Evolutionary conservation across 2,888 invertebrate species (phyloP).

Genomic region (Cryptosula pallasiana): DNA sequence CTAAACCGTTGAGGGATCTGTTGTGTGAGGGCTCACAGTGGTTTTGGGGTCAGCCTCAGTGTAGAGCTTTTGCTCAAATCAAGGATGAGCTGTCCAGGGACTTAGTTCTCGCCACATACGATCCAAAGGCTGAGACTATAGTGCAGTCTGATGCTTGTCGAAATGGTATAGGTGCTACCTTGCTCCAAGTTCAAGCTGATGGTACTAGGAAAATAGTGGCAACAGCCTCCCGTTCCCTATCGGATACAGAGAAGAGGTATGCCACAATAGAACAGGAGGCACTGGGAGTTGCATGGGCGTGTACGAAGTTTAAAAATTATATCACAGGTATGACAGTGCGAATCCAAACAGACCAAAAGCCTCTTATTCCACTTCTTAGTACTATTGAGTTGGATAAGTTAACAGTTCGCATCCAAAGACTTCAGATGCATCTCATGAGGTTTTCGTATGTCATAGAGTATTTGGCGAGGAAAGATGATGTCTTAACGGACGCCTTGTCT

Average conservation of each 20-base stretch:
- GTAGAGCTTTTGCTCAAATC: neutral
- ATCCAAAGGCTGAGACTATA: too few relatives aligned
- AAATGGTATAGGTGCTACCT: neutral
- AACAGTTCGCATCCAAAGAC: neutral
- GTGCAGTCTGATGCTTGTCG: neutral
- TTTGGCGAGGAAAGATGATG: neutral
- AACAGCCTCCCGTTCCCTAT: neutral
- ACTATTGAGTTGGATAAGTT: neutral
- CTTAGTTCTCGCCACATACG: neutral
- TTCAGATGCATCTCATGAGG: conserved; percentile 5
- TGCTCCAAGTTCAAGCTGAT: neutral
- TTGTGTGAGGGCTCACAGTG: neutral
- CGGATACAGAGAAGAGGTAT: neutral
- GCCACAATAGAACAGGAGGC: too few relatives aligned
- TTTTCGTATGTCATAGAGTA: conserved; percentile 12
- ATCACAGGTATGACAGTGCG: neutral
- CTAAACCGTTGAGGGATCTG: neutral
- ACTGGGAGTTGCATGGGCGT: neutral
- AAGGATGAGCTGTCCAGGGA: neutral
- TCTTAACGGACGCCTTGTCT: neutral
- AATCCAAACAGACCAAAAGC: neutral
- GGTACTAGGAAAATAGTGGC: neutral
- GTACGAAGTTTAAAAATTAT: neutral
- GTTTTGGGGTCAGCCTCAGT: neutral
- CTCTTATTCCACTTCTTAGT: neutral